Evolutionary conservation across 2,113 vertebrate species (phyloP), one percentile per base, ranked within the genome.

Genomic region (Taurulus bubalis): DNA sequence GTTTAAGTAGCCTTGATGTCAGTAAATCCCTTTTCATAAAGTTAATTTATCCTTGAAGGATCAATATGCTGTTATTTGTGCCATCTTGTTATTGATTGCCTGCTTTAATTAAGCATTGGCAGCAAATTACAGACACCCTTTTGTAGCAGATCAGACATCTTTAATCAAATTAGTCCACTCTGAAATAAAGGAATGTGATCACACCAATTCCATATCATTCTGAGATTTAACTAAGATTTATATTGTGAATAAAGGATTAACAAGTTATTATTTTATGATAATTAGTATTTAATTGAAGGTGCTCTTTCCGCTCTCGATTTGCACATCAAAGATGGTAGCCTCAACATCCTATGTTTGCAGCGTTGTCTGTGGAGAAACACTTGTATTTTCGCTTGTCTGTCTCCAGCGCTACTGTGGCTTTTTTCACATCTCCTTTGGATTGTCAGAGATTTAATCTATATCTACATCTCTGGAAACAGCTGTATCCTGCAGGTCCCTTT

Each of bases 41-140:
- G 24, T 71, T 22, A 75, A 40, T 69, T 82, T 38, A 34, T 67
- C 51, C 71, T 71, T 55, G 30, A 83, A 68, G 24, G 34, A 59
- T 72, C 62, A 63, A 67, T 75, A 59, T 32, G 20, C 47, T 53
- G 12, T 59, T 83, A 84, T 79, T 75, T 0, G 1, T 26, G 26
- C 45, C 75, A 75, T 79, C 42, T 70, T 67, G 10, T 47, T 66
- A 66, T 47, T 62, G 38, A 63, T 79, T 71, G 70, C 20, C 49
- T 67, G 51, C 14, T 69, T 62, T 55, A 69, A 62, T 69, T 63
- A 70, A 75, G 53, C 26, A 36, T 26, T 51, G 30, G 40, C 38
- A 28, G 53, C 30, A 67, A 20, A 65, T 77, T 9, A 26, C 36
- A 70, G 16, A 12, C 22, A 63, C 22, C 1, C 32, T 58, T 67